Evolutionary conservation across 2,888 invertebrate species (phyloP), one percentile per base, ranked within the genome.

Genomic region (Plebejus anna): DNA sequence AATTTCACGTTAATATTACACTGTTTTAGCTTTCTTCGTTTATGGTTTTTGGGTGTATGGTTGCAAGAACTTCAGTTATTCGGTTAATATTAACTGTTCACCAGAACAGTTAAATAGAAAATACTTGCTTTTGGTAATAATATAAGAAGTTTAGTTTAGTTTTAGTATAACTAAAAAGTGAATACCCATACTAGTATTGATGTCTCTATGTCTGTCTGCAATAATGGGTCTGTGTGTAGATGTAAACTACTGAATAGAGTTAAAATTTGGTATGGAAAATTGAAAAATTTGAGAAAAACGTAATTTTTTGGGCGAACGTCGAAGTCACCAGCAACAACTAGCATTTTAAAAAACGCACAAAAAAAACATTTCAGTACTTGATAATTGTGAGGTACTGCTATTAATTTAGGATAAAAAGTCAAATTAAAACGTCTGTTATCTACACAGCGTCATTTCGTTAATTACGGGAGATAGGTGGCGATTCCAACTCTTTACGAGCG

Each of bases 401-500:
- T 86, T 83, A 86, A 86, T 83, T 82, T 82, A 79, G 77, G 82
- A 83, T 84, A 83, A 82, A 82, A 84, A 84, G 81, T 83, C 84
- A 86, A 87, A 90, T 88, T 88, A 88, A 84, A 87, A 84, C 83
- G 82, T 79, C 79, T 79, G 83, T 88, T 91, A 89, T 91, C 90
- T 89, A 82, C 84, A 84, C 82, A 80, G 83, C 81, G 89, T 88
- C 87, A 90, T 92, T 92, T 86, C 80, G 84, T 86, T 92, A 93
- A 94, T 94, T 91, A 88, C 89, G 77, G 84, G 83, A 84, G 89
- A 92, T 93, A 88, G 76, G 76, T 76, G 72, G 87, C 88, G 82
- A 84, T 89, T 91, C 86, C 88, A 94, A 94, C 94, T 94, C 92
- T 94, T 94, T 94, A 93, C 91, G 94, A 92, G 86, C 88, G 84